Conservation (phyloP, 2,113 vertebrate genomes). For the Sinosuthora webbiana region DNA sequence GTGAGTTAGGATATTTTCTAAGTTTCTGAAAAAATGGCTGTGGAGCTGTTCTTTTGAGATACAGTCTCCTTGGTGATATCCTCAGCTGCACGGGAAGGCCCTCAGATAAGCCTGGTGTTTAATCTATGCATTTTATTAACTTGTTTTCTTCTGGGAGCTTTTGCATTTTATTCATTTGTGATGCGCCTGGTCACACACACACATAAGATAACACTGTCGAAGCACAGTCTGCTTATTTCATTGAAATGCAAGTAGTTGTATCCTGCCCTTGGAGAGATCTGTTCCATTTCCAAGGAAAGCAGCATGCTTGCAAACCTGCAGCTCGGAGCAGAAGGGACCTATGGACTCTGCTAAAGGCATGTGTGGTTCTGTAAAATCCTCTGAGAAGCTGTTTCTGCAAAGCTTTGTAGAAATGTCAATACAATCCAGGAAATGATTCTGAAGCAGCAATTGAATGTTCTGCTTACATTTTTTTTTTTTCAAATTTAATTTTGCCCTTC, state of each 20-base stretch:
- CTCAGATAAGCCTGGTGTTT: not conserved
- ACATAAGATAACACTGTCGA: fast-evolving
- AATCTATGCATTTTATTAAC: not conserved
- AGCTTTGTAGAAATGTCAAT: not conserved
- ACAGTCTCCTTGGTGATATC: not conserved
- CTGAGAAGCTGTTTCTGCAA: not conserved
- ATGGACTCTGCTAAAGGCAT: not conserved
- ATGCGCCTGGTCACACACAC: not conserved
- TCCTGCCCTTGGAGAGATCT: not conserved
- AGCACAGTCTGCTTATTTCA: not conserved
- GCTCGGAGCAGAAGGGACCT: not conserved
- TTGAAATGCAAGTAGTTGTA: not conserved
- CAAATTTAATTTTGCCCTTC: not conserved
- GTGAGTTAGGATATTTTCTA: not conserved
- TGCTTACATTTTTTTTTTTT: not conserved
- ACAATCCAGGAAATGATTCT: not conserved
- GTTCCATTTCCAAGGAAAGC: not conserved
- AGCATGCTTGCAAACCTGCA: not conserved
- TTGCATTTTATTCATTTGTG: not conserved
- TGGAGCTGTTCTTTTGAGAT: not conserved
- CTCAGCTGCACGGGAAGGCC: not conserved
- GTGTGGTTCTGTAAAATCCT: not conserved
- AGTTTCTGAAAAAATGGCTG: not conserved
- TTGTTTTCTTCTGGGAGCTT: not conserved
- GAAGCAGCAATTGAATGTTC: not conserved